These are phyloP conservation scores for Diabrotica balteata DNA, from an alignment of 2,888 invertebrate genomes.

Conservation along the genomic window DNA sequence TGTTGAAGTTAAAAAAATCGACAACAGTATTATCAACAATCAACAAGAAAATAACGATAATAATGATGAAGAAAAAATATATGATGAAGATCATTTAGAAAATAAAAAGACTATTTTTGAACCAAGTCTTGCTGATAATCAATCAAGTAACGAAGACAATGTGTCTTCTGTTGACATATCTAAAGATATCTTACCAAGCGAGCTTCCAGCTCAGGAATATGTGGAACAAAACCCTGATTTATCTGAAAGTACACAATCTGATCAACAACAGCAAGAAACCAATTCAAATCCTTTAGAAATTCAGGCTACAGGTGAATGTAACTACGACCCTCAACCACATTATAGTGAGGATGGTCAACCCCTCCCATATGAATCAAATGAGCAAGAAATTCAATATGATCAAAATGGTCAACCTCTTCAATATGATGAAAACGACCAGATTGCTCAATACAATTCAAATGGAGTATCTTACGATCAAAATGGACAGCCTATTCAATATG, in stretches of 20 bases:
- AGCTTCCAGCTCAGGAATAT: neutral
- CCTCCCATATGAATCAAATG: conserved; percentile 39
- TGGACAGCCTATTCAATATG: conserved; percentile 38
- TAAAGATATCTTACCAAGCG: neutral
- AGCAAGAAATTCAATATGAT: conserved; percentile 35
- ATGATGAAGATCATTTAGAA: conserved; percentile 17
- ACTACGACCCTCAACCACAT: conserved; percentile 37
- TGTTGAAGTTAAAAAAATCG: conserved; percentile 13
- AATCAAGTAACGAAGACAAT: neutral
- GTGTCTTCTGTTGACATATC: neutral
- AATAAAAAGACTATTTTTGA: neutral
- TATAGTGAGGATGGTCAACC: conserved; percentile 40
- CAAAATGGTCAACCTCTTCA: conserved; percentile 25
- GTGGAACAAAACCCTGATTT: neutral
- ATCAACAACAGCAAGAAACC: conserved; percentile 27
- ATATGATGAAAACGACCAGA: conserved; percentile 40
- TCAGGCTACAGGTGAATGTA: conserved; percentile 15
- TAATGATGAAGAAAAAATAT: neutral
- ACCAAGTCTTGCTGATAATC: neutral
- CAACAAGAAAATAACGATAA: neutral
- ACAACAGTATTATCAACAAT: neutral
- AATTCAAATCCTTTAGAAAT: conserved; percentile 21
- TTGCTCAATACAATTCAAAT: conserved; percentile 36
- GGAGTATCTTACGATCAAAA: conserved; percentile 31
- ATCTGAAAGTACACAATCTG: conserved; percentile 27